Percentiles rank a stretch among this genome's conserved stretches.
phyloP scores from a whole-genome alignment of 2,888 invertebrate species.

The Ophion obscuratus region DNA sequence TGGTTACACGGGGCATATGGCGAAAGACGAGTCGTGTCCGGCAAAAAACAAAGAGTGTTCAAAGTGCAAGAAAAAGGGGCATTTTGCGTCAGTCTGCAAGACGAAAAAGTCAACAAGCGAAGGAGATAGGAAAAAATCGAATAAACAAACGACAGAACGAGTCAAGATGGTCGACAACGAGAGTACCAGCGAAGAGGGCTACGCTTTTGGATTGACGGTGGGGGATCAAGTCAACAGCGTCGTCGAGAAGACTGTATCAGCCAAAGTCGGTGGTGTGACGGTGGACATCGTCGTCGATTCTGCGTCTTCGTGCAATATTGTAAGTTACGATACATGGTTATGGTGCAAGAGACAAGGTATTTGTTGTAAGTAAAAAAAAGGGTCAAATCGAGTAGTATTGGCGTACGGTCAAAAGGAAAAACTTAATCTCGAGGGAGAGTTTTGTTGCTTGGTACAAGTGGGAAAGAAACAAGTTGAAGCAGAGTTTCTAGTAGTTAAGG shows the following conservation, averaged over 20 bases:
- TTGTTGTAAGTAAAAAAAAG: conserved; percentile 52
- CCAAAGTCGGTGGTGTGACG: conserved; percentile 64
- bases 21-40: conserved; percentile 67
- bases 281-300: conserved; percentile 71
- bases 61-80: conserved; percentile 68
- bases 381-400: conserved; percentile 59
- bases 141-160: conserved; percentile 18
- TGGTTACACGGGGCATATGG: conserved; percentile 59
- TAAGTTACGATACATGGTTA: conserved; percentile 69
- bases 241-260: conserved; percentile 23
- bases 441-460: conserved; percentile 4
- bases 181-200: neutral
- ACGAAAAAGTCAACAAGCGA: conserved; percentile 30
- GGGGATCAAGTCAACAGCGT: conserved; percentile 3
- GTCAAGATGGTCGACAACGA: conserved; percentile 10
- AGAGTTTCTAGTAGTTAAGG: conserved; percentile 13
- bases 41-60: conserved; percentile 69
- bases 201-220: conserved; percentile 3
- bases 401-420: conserved; percentile 66
- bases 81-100: conserved; percentile 70
- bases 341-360: conserved; percentile 59
- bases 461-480: conserved; percentile 21
- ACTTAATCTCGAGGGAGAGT: conserved; percentile 7
- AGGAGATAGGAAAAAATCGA: conserved; percentile 1
- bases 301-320: conserved; percentile 69